Percentiles rank a stretch among this genome's conserved stretches.
These are phyloP conservation scores for Sebastes taczanowskii DNA, from an alignment of 2,797 vertebrate genomes.

Conservation along the genomic window DNA sequence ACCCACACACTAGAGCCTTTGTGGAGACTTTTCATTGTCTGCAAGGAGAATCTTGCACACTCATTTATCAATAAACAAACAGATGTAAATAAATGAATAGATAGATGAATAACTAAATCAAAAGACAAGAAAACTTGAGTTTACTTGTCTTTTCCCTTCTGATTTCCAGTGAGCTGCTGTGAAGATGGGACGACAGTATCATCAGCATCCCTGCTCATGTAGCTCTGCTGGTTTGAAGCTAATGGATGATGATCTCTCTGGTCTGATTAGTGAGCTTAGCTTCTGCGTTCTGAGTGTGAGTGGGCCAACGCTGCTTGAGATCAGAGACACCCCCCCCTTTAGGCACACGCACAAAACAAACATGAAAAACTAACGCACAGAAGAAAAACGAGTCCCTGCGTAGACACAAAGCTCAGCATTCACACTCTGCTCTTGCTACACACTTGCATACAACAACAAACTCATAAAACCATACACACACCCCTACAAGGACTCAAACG, in stretches of 20 bases:
- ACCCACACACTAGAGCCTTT: constrained; percentile 15
- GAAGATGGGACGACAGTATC: constrained; percentile 16
- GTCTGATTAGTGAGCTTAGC: constrained; percentile 62
- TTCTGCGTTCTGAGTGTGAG: constrained; percentile 42
- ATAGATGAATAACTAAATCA: constrained; percentile 1
- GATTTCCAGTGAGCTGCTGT: constrained; percentile 14
- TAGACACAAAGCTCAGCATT: constrained; percentile 10
- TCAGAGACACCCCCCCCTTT: constrained; percentile 47
- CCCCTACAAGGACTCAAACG: constrained; percentile 1
- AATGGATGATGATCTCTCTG: constrained; percentile 60
- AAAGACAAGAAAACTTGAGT: constrained; percentile 18
- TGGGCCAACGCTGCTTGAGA: constrained; percentile 49
- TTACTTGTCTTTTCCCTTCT: constrained; percentile 8
- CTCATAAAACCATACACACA: background rate
- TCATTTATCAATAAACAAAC: background rate
- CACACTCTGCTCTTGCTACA: background rate
- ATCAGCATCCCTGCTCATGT: constrained; percentile 43
- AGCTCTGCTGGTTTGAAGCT: constrained; percentile 56
- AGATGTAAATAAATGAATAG: constrained; percentile 4
- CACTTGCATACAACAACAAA: constrained; percentile 13
- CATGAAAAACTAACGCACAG: constrained; percentile 37
- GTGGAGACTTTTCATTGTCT: constrained; percentile 15
- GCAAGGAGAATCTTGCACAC: background rate
- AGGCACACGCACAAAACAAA: background rate
- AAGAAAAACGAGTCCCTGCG: background rate